Evolutionary conservation across 2,113 vertebrate species (phyloP), one percentile per base, ranked within the genome.

Genomic region (Rostratula benghalensis): DNA sequence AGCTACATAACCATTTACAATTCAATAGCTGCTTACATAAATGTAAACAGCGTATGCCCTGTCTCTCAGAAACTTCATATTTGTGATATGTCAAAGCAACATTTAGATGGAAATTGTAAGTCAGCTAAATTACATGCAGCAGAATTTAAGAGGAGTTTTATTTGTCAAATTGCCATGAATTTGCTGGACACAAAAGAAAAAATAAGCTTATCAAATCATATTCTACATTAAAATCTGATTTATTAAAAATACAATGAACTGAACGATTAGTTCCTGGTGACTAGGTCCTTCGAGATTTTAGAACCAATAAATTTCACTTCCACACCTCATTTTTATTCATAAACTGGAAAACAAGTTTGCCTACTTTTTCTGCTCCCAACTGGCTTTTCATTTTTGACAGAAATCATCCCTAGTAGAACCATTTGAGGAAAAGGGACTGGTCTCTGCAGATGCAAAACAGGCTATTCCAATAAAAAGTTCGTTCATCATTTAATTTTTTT

Each of bases 71-170:
- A 89, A 78, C 11, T 46, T 86, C 6, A 0, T 71, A 56, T 48
- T 89, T 91, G 51, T 59, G 41, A 60, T 89, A 65, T 31, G 53
- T 87, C 69, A 89, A 87, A 86, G 28, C 13, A 92, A 60, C 31
- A 68, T 90, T 94, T 74, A 93, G 60, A 81, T 71, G 51, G 46
- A 92, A 94, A 83, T 60, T 76, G 24, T 18, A 86, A 84, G 68
- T 51, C 46, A 89, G 51, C 39, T 78, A 90, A 92, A 95, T 56
- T 83, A 59, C 33, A 57, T 33, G 39, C 54, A 83, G 39, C 15
- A 84, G 41, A 75, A 81, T 87, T 92, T 81, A 77, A 77, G 28
- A 80, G 23, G 41, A 57, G 50, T 23, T 61, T 77, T 88, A 22
- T 73, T 54, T 93, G 25, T 81, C 75, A 84, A 92, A 91, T 60